Evolutionary conservation across 2,797 vertebrate genomes (phyloP).

Genomic region (Aphelocoma californica): DNA sequence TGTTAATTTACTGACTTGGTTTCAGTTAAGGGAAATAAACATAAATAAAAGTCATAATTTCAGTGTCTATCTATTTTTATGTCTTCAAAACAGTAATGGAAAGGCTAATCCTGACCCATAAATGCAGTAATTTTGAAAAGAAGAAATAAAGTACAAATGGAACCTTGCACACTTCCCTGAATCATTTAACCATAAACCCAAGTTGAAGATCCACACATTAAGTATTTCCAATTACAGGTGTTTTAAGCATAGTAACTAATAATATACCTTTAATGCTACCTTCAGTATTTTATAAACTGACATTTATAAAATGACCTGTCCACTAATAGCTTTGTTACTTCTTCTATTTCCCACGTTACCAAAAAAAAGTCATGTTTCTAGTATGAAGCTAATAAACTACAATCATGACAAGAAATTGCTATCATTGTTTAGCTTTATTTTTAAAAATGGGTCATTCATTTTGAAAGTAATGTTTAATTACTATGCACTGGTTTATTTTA

Average conservation of each 20-base stretch:
- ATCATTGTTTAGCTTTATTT: neutral
- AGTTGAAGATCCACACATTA: neutral
- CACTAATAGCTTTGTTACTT: neutral
- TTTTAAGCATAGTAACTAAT: neutral
- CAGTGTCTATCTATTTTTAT: neutral
- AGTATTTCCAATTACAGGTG: accelerated
- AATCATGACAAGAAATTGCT: neutral
- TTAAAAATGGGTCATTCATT: neutral
- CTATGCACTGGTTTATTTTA: neutral
- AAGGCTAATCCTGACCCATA: neutral
- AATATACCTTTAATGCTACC: neutral
- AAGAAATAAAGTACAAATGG: neutral
- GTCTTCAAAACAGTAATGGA: neutral
- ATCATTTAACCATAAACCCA: neutral
- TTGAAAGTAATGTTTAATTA: neutral
- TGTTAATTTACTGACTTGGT: neutral
- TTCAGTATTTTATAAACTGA: neutral
- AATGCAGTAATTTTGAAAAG: neutral
- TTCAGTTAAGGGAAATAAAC: neutral
- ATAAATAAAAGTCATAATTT: neutral
- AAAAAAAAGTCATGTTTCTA: neutral
- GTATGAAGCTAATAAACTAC: neutral
- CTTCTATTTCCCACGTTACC: neutral
- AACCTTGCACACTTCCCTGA: accelerated
- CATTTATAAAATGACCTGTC: neutral